phyloP scores from a whole-genome alignment of 2,113 vertebrate genomes.

The Dascyllus trimaculatus region DNA sequence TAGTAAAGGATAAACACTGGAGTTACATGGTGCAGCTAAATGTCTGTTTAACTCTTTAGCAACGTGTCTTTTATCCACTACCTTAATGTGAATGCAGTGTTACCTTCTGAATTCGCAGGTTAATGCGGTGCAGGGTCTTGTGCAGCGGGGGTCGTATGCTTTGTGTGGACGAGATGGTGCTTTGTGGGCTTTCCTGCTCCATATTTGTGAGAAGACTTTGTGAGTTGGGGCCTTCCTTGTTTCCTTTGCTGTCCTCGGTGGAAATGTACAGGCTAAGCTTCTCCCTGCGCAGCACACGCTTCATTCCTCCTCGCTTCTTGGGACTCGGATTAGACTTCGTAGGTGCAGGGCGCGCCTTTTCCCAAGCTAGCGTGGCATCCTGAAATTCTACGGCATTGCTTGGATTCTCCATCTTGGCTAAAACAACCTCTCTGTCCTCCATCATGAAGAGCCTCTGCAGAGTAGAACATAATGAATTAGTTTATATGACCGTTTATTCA shows the following conservation, averaged over 20 bases:
- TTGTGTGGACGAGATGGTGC: constrained; percentile 83
- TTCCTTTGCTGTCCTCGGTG: constrained; percentile 75
- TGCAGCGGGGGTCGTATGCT: constrained; percentile 81
- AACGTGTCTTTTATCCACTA: neutral
- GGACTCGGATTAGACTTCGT: constrained; percentile 27
- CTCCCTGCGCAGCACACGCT: constrained; percentile 76
- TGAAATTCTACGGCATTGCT: constrained; percentile 82
- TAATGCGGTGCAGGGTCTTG: constrained; percentile 83
- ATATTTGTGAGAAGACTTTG: constrained; percentile 84
- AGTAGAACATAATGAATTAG: neutral
- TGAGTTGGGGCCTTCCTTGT: constrained; percentile 71
- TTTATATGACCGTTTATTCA: neutral
- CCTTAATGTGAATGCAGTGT: neutral
- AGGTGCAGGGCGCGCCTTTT: constrained; percentile 65
- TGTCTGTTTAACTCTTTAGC: neutral
- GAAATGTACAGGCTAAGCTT: constrained; percentile 82
- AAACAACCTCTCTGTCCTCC: constrained; percentile 82
- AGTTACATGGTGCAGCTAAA: neutral
- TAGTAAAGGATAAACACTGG: constrained; percentile 45
- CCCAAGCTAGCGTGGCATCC: constrained; percentile 85
- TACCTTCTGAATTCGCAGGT: constrained; percentile 84
- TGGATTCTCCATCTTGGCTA: constrained; percentile 77
- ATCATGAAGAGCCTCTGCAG: constrained; percentile 86
- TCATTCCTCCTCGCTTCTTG: constrained; percentile 76
- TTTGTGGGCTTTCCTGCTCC: constrained; percentile 87